Base-by-base conservation (phyloP, 2,113 vertebrate genomes). In the Dipodomys stephensi region DNA sequence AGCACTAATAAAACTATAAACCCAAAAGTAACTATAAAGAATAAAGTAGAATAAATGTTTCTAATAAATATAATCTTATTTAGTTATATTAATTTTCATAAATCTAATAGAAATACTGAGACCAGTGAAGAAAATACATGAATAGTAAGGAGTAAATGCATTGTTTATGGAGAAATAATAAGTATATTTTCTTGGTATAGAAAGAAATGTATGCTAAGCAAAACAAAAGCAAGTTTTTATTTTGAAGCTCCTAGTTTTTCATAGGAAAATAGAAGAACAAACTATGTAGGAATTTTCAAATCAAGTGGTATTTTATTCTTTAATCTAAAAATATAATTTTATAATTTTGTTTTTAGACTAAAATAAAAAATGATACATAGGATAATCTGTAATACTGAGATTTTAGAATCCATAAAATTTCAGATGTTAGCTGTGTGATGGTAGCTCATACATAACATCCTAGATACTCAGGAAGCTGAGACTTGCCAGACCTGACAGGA, bases 41-140 rank as follows among this genome's bases (percentile, higher is more conserved):
- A n/a, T 0, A 64, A 74, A 88, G 6, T 44, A 85, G 16, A 7
- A 27, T 30, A 84, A 72, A 68, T 90, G 27, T 79, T 68, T 88
- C 4, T 1, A 86, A 83, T 18, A 85, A 72, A 76, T 82, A 16
- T 35, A 16, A 72, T 1, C 11, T 12, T 72, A 76, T 32, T 32
- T 86, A 5, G 13, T 27, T 68, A 86, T 62, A 20, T 2, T 74
- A 74, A 22, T 74, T 68, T 73, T 23, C 27, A 28, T 30, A 83
- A 83, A 65, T 69, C 3, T 49, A 79, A 69, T 87, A 67, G 53
- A 90, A 91, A 93, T 87, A 80, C 57, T 78, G 91, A 81, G 88
- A 78, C 69, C 64, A 65, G 0, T 76, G 6, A 22, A 49, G 28
- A 73, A 85, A 68, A 91, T 4, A 67, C 25, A 46, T 25, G 65